These are phyloP conservation scores for Macrostomum lignano DNA, from an alignment of 1,140 invertebrate species.

Conservation along the genomic window DNA sequence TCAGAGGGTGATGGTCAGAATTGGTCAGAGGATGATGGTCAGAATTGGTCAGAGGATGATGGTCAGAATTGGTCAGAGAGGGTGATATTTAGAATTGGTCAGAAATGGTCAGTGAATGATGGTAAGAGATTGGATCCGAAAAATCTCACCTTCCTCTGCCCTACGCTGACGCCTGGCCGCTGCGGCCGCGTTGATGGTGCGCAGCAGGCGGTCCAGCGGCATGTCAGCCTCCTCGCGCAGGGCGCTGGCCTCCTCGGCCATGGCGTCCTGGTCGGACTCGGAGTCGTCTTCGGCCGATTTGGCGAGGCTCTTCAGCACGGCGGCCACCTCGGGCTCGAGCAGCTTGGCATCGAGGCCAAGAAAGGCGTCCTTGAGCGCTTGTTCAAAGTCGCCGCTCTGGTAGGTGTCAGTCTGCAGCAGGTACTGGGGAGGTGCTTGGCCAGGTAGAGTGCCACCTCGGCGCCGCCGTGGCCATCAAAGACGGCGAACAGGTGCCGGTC, in stretches of 20 bases:
- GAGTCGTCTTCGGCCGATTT: slow-evolving; percentile 3
- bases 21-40: too few species aligned
- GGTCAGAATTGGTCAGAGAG: too few species aligned
- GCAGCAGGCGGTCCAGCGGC: slow-evolving; percentile 48
- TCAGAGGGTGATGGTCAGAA: too few species aligned
- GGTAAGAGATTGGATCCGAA: too few species aligned
- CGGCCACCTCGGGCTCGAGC: slow-evolving; percentile 40
- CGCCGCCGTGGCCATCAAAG: slow-evolving; percentile 70
- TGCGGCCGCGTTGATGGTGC: too few species aligned
- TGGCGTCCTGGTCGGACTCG: slow-evolving; percentile 7
- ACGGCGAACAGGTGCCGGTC: slow-evolving; percentile 89
- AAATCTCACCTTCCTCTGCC: too few species aligned
- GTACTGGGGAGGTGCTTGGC: slow-evolving; percentile 51
- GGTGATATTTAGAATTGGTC: too few species aligned
- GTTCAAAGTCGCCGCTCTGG: slow-evolving; percentile 39
- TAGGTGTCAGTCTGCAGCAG: slow-evolving; percentile 40
- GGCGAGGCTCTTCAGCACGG: not conserved
- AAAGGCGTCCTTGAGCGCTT: slow-evolving; percentile 57
- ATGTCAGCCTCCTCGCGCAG: slow-evolving; percentile 51
- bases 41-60: too few species aligned
- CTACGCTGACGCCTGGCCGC: too few species aligned
- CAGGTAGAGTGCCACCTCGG: slow-evolving; percentile 67
- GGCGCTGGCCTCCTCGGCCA: slow-evolving; percentile 29
- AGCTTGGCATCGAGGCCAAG: slow-evolving; percentile 58
- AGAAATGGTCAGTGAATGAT: too few species aligned